These are phyloP conservation scores for Coregonus ussuriensis DNA, from an alignment of 2,797 vertebrate species.

Conservation along the genomic window DNA sequence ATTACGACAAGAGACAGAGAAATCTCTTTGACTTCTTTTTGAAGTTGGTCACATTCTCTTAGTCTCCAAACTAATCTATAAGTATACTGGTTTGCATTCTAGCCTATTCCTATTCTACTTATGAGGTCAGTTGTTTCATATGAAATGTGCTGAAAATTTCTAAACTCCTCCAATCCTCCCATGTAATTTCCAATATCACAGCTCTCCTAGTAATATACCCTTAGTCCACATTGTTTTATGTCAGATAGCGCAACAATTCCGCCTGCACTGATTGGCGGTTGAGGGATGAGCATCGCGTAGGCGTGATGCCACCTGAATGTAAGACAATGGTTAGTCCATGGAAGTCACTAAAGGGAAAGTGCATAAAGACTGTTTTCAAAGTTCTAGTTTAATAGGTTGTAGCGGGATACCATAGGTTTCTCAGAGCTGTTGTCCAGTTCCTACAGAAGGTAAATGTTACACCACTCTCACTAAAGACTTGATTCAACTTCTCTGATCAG, in stretches of 20 bases:
- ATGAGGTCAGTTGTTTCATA: background rate
- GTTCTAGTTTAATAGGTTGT: background rate
- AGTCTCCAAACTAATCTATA: constrained; percentile 14
- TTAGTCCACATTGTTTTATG: background rate
- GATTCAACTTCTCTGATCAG: background rate
- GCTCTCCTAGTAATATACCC: background rate
- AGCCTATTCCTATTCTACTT: constrained; percentile 50
- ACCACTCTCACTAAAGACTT: background rate
- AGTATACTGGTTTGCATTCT: constrained; percentile 60
- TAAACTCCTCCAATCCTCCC: background rate
- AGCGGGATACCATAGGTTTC: background rate
- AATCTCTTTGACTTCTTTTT: constrained; percentile 66
- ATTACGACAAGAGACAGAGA: constrained; percentile 46
- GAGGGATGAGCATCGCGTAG: no score
- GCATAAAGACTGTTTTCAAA: background rate
- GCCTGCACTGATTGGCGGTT: no score
- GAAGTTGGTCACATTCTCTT: constrained; percentile 40
- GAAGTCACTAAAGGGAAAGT: background rate
- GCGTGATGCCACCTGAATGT: no score
- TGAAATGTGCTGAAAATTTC: background rate
- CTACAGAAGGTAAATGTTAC: constrained; percentile 3
- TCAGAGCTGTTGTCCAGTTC: background rate
- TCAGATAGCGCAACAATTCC: no score
- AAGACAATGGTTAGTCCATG: background rate
- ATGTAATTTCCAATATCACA: no score